A percentile compares a stretch with the other conserved stretches of the same genome.
Conservation (phyloP, 2,797 vertebrate species). For the Eidolon dupreanum region DNA sequence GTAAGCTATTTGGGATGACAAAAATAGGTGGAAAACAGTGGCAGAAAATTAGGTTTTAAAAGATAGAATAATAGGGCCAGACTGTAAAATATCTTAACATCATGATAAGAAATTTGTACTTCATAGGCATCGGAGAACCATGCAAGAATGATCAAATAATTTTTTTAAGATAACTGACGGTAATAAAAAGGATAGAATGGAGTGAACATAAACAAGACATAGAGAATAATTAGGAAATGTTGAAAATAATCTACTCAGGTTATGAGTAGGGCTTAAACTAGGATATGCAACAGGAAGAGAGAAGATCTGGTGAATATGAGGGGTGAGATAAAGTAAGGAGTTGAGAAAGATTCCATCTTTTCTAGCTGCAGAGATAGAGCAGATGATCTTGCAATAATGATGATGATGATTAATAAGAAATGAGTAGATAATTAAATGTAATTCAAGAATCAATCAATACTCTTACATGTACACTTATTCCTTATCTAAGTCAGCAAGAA, state of each 20-base stretch:
- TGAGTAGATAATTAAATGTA: too few species aligned
- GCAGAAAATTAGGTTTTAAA: slow-evolving; percentile 8
- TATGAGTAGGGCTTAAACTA: neutral
- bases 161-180: neutral
- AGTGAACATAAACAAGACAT: neutral
- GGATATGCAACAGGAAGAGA: neutral
- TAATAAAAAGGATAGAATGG: neutral
- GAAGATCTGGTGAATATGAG: neutral
- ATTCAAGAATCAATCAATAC: too few species aligned
- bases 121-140: neutral
- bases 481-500: too few species aligned
- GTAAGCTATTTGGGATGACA: neutral
- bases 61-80: neutral
- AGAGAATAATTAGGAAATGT: neutral
- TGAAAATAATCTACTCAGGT: slow-evolving; percentile 21
- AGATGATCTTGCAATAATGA: neutral
- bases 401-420: too few species aligned
- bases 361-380: neutral
- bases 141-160: neutral
- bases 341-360: neutral
- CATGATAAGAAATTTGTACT: neutral
- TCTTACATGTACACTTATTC: too few species aligned
- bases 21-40: neutral
- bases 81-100: neutral
- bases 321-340: neutral